Evolutionary conservation across 2,797 vertebrate species (phyloP).

Genomic region (Xiphorhynchus erythropygius): DNA sequence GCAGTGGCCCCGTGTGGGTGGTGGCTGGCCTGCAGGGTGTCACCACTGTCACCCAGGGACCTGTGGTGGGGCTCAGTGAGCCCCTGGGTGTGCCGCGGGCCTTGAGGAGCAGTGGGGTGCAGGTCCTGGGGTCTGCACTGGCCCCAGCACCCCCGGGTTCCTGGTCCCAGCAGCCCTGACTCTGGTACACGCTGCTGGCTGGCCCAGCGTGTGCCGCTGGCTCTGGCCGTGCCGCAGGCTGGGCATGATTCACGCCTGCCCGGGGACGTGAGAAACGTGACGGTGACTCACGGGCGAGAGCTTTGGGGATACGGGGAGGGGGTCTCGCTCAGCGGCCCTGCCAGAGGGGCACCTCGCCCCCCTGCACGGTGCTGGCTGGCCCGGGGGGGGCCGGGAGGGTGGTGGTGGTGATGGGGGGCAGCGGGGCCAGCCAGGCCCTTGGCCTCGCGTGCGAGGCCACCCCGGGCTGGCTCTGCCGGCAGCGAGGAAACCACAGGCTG

Average conservation of each 20-base stretch:
- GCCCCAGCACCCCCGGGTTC: not conserved
- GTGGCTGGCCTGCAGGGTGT: not conserved
- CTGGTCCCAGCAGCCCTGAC: not conserved
- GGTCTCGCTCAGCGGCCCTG: not conserved
- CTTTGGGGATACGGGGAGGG: not conserved
- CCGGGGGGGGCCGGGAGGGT: rapidly evolving
- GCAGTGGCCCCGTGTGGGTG: rapidly evolving
- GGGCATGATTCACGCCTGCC: constrained; percentile 56
- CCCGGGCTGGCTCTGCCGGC: not conserved
- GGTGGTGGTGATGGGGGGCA: not conserved
- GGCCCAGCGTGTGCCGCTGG: not conserved
- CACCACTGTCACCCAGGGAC: rapidly evolving
- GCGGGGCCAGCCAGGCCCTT: not conserved
- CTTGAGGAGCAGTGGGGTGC: rapidly evolving
- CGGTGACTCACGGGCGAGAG: constrained; percentile 54
- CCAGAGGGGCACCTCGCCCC: not conserved
- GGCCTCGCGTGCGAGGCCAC: constrained; percentile 37
- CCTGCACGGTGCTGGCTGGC: rapidly evolving
- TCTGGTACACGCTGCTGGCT: not conserved
- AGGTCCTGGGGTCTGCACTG: rapidly evolving
- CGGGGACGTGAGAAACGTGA: constrained; percentile 65
- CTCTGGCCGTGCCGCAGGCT: constrained; percentile 16
- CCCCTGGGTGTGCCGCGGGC: not conserved
- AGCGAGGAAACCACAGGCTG: constrained; percentile 66
- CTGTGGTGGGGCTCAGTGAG: not conserved